Conservation (phyloP, 2,113 vertebrate genomes). For the Porphyrio hochstetteri region DNA sequence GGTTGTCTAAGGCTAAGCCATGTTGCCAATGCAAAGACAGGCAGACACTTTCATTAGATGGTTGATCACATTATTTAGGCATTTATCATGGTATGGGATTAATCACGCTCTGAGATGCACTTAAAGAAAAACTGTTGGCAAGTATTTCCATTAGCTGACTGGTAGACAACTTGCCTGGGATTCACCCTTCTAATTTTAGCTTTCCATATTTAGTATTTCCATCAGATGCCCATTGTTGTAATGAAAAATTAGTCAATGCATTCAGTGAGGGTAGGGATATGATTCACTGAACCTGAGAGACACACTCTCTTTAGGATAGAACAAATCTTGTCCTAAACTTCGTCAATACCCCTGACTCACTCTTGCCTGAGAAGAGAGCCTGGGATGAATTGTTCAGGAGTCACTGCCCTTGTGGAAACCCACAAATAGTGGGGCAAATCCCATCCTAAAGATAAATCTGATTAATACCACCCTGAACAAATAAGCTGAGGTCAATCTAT, state of each 20-base stretch:
- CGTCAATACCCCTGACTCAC: not conserved
- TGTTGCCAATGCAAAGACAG: not conserved
- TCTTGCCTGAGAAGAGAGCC: not conserved
- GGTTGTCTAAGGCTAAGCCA: not conserved
- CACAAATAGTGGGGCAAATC: not conserved
- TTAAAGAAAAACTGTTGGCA: not conserved
- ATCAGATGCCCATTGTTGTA: not conserved
- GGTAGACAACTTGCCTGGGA: not conserved
- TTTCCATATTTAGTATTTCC: not conserved
- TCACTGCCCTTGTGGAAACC: not conserved
- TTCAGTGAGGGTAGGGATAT: not conserved
- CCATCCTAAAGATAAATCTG: not conserved
- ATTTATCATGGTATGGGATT: not conserved
- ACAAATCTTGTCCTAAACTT: not conserved
- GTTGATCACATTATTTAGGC: not conserved
- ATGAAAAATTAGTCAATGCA: not conserved
- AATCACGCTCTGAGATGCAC: not conserved
- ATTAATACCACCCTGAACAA: not conserved
- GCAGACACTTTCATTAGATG: not conserved
- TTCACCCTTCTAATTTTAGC: not conserved
- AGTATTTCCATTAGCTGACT: not conserved
- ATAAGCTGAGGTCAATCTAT: not conserved
- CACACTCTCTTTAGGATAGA: not conserved
- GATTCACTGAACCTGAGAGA: not conserved
- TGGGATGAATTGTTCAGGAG: not conserved